phyloP scores from a whole-genome alignment of 2,888 invertebrate genomes.

The Idaea dimidiata region DNA sequence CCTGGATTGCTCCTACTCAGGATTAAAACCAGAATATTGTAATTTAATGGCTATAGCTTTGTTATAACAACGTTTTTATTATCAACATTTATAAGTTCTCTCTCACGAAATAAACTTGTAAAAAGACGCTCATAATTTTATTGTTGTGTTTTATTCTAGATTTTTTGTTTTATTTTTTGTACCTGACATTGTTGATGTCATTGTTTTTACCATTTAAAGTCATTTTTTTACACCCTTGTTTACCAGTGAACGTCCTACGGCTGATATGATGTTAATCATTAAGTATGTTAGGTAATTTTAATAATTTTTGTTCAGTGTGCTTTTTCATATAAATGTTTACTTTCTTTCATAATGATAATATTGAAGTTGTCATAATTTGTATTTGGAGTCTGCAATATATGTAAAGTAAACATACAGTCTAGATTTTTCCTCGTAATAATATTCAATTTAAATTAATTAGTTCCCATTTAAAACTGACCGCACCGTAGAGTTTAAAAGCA shows the following conservation, averaged over 20 bases:
- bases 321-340: no score
- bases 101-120: not conserved
- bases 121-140: not conserved
- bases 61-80: conserved; percentile 3
- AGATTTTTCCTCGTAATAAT: not conserved
- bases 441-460: not conserved
- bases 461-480: conserved; percentile 1
- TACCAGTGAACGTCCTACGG: no score
- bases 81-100: not conserved
- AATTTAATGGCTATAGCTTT: conserved; percentile 21
- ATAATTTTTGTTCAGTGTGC: no score
- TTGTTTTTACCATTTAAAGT: no score
- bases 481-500: conserved; percentile 29
- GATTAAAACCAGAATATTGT: conserved; percentile 28
- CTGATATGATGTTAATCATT: no score
- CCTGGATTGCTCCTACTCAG: conserved; percentile 27
- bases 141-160: not conserved
- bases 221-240: no score
- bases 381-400: no score
- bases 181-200: no score
- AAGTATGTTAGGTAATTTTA: no score
- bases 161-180: not conserved
- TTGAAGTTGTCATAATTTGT: no score
- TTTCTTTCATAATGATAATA: no score
- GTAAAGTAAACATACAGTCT: no score